Percentiles rank a stretch among this genome's conserved stretches.
These are phyloP conservation scores for Spilogale gracilis DNA, from an alignment of 2,113 vertebrate genomes.

Conservation along the genomic window DNA sequence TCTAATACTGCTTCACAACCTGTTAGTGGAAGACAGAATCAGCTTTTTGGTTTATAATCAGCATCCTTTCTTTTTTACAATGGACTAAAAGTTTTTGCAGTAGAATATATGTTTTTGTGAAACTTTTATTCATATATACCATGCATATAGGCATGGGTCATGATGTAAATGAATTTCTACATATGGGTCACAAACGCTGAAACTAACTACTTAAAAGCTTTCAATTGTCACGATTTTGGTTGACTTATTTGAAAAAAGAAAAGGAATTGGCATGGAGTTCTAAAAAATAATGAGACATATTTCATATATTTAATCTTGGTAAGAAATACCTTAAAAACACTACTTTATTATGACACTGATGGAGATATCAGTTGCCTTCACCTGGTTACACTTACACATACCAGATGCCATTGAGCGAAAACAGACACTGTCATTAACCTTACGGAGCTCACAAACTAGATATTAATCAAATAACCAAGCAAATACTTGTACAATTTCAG, in stretches of 20 bases:
- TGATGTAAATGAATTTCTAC: constrained; percentile 34
- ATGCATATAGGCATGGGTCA: background rate
- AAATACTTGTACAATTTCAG: constrained; percentile 62
- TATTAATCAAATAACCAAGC: constrained; percentile 64
- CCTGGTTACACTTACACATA: constrained; percentile 23
- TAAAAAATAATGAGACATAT: constrained; percentile 5
- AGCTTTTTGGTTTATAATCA: constrained; percentile 5
- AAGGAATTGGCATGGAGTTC: background rate
- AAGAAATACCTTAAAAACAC: constrained; percentile 52
- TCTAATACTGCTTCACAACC: constrained; percentile 52
- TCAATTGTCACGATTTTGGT: constrained; percentile 9
- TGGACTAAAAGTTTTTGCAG: background rate
- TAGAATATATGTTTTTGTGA: constrained; percentile 16
- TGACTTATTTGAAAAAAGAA: constrained; percentile 39
- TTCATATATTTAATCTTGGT: constrained; percentile 53
- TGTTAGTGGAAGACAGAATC: constrained; percentile 37
- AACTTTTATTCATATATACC: constrained; percentile 30
- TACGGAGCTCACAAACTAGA: constrained; percentile 43
- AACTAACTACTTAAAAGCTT: constrained; percentile 23
- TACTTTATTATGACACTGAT: constrained; percentile 33
- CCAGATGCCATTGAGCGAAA: constrained; percentile 16
- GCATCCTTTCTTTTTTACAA: background rate
- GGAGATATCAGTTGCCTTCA: constrained; percentile 25
- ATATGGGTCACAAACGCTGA: constrained; percentile 19
- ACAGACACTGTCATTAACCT: constrained; percentile 27